Base-by-base conservation (phyloP, 2,113 vertebrate species). In the Lichenostomus cassidix region DNA sequence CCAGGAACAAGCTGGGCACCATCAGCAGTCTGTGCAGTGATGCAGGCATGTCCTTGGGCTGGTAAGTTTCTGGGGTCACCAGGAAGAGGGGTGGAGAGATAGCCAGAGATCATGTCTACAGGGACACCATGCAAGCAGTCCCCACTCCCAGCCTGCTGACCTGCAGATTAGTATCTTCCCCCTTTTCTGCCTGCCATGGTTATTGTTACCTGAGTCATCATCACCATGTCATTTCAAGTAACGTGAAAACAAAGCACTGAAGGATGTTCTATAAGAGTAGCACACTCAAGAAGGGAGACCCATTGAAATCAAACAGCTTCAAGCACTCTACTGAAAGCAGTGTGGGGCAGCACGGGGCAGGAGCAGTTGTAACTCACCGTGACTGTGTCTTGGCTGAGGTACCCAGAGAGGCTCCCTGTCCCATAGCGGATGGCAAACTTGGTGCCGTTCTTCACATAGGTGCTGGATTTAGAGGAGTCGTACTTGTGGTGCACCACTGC, bases 401-500 rank as follows among this genome's bases (percentile, higher is more conserved):
- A 99, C 11, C 99, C 99, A 0, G 99, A 99, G 63, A 99, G 98
- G 92, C 99, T 99, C 60, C 99, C 99, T 0, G 98, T 98, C 50
- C 99, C 99, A 4, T 99, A 99, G 84, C 97, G 99, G 95, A 99
- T 99, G 92, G 98, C 96, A 13, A 99, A 99, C 8, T 94, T 46
- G 0, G 99, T 99, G 49, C 99, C 99, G 0, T 99, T 99, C 97
- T 99, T 98, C 94, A 98, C 97, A 0, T 98, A 99, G 0, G 98
- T 98, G 97, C 97, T 99, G 56, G 99, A 99, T 89, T 99, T 99
- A 28, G 14, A 87, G 1, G 98, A 97, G 83, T 99, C 98, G 2
- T 99, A 99, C 88, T 99, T 99, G 97, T 97, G 98, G 90, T 99
- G 99, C 27, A 99, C 13, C 98, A 98, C 99, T 99, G 97, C 5